A percentile compares a stretch with the other conserved stretches of the same genome.
These are phyloP conservation scores for Heterotis niloticus DNA, from an alignment of 2,113 vertebrate genomes.

Conservation along the genomic window DNA sequence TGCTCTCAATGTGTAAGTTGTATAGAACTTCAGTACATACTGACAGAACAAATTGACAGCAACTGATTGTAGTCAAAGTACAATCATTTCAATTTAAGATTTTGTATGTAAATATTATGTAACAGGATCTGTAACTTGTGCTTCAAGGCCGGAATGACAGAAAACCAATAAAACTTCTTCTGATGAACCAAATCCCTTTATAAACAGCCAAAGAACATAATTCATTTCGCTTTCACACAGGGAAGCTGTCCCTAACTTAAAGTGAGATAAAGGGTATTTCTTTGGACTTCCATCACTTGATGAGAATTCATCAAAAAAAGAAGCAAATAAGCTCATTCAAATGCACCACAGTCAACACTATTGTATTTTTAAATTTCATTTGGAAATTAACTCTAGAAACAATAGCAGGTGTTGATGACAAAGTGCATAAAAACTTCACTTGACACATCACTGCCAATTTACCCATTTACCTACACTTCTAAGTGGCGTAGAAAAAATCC, in stretches of 20 bases:
- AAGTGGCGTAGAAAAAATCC: background rate
- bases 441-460: slow-evolving; percentile 7
- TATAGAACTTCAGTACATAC: background rate
- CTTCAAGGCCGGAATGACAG: background rate
- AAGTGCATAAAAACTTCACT: background rate
- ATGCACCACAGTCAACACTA: background rate
- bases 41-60: slow-evolving; percentile 8
- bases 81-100: background rate
- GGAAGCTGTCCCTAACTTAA: slow-evolving; percentile 20
- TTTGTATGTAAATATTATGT: background rate
- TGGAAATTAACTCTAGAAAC: slow-evolving; percentile 36
- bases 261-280: background rate
- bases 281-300: background rate
- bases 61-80: background rate
- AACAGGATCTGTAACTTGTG: background rate
- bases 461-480: background rate
- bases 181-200: background rate
- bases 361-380: slow-evolving; percentile 46
- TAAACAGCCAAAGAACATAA: no score
- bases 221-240: background rate
- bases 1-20: background rate
- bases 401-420: background rate
- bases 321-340: background rate
- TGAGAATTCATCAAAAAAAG: background rate
- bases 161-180: slow-evolving; percentile 10